Base-by-base conservation (phyloP, 2,888 invertebrate genomes). In the Drosophila helvetica region DNA sequence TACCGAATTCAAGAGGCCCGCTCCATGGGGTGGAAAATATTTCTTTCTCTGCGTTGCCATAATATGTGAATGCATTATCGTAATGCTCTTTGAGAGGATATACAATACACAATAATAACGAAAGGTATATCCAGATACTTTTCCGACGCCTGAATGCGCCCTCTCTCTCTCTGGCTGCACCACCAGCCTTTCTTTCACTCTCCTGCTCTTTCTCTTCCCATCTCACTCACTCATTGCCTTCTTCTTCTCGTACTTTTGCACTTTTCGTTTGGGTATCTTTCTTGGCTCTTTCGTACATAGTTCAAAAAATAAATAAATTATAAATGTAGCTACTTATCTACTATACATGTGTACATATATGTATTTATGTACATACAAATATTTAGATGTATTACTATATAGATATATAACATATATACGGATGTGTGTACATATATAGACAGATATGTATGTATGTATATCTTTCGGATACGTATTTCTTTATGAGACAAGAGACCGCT, bases 191-290 rank as follows among this genome's bases (percentile, higher is more conserved):
- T 48, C 33, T 43, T 43, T 55, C 60, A 48, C 50, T 17, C 27
- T 12, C 25, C 17, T 17, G 10, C 48, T 50, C 54, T 9, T 18
- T 43, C 43, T 9, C 30, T 3, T 50, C 27, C 27, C 8, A 8
- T n/a, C n/a, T n/a, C 25, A 8, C 25, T 25, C 25, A 25, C 8
- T 2, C 25, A 25, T 7, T 8, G 25, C 25, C 25, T 25, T 47
- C 22, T 5, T 10, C 22, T 22, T 15, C 38, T 5, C 51, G 50
- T 12, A 22, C 5, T 22, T 46, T 56, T 52, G 67, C 50, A 46
- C 47, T 61, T 56, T 52, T 71, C 50, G 48, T 50, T 61, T 56
- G 65, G 65, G 51, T 67, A 45, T 63, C 71, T 80, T 67, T 48
- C 69, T 65, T 69, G 51, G 61, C 43, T 55, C 59, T 52, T 67